Evolutionary conservation across 2,888 invertebrate genomes (phyloP), one percentile per base, ranked within the genome.

Genomic region (Isoperla grammatica): DNA sequence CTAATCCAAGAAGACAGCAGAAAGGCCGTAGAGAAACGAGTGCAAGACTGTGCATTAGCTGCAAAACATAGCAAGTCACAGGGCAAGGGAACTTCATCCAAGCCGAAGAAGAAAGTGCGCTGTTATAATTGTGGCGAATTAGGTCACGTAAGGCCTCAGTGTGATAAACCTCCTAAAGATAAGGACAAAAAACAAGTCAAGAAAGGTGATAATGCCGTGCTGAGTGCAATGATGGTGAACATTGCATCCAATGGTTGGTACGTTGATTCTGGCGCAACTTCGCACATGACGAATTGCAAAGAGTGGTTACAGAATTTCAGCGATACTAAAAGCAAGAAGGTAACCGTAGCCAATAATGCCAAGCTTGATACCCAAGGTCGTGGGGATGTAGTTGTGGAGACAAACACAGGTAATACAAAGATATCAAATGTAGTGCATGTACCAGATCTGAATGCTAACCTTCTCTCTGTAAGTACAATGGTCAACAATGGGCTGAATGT

Each of bases 191-290:
- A n/a, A 42, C 22, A 22, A n/a, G n/a, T n/a, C n/a, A n/a, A n/a
- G n/a, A n/a, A n/a, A 29, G 23, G 11, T 19, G 56, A 22, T 15
- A 40, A 19, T 45, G 12, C 22, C 3, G 40, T 8, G 43, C 56
- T 17, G 43, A 39, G 12, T 55, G 39, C 12, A 20, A 37, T 17
- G 39, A 37, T 2, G 13, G 42, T 42, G 55, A 55, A 40, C n/a
- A 1, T 23, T 2, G 3, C 29, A 8, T 29, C 29, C 29, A 8
- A 19, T 39, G 22, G 40, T 12, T 55, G 55, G 39, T 55, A 56
- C 43, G 13, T 65, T 1, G 66, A 66, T 54, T 67, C 65, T 1
- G 65, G 61, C 37, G 66, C 67, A 1, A 67, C 65, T 9, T 63
- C 63, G 39, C 66, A 67, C 22, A 66, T 65, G 65, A 60, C 59